These are phyloP conservation scores for Trissonchulus latispiculum DNA, from an alignment of 2,888 invertebrate species.

Conservation along the genomic window DNA sequence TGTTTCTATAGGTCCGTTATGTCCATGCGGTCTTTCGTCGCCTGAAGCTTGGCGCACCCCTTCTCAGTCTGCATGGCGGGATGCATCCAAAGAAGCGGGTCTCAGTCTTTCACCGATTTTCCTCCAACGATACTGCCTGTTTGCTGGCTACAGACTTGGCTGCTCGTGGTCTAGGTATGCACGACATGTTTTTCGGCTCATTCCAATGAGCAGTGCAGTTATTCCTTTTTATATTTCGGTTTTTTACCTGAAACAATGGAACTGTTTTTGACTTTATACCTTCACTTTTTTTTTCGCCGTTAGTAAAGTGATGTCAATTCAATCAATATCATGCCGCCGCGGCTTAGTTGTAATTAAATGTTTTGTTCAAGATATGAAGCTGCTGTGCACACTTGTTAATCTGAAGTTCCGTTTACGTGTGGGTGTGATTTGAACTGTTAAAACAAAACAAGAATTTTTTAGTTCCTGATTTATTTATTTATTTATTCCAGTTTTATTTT, in stretches of 20 bases:
- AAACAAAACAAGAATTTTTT: background rate
- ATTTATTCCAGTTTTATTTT: conserved; percentile 32
- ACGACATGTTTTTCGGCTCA: no score
- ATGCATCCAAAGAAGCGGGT: conserved; percentile 82
- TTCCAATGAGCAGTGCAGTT: no score
- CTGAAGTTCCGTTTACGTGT: no score
- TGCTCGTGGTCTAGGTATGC: conserved; percentile 66
- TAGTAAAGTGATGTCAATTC: no score
- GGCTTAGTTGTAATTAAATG: no score
- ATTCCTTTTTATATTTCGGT: no score
- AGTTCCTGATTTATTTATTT: background rate
- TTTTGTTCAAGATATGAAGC: no score
- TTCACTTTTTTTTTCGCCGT: no score
- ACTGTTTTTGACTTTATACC: no score
- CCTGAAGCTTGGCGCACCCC: conserved; percentile 70
- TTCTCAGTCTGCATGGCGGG: conserved; percentile 80
- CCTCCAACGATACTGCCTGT: conserved; percentile 67
- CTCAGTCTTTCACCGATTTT: conserved; percentile 79
- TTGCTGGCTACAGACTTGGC: conserved; percentile 95
- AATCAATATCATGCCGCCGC: no score
- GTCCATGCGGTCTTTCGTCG: conserved; percentile 75
- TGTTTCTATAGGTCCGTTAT: conserved; percentile 60
- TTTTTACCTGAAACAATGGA: no score
- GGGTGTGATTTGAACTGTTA: background rate
- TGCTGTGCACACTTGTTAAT: no score